Percentiles rank a stretch among this genome's conserved stretches.
Conservation (phyloP, 2,797 vertebrate species). For the Anguilla anguilla region DNA sequence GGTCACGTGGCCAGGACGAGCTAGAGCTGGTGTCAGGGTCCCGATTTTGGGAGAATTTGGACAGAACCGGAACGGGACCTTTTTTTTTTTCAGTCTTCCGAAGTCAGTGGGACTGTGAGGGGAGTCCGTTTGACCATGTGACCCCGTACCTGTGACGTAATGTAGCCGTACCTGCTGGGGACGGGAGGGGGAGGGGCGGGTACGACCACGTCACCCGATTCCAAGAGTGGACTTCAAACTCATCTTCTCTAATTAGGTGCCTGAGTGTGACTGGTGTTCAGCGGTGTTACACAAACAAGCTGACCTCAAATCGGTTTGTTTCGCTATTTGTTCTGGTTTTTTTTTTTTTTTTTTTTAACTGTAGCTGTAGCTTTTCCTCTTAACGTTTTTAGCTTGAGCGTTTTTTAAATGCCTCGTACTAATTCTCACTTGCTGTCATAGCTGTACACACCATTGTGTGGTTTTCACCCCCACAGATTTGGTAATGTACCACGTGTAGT, state of each 20-base stretch:
- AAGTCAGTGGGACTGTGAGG: background rate
- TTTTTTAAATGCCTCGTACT: background rate
- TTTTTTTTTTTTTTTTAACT: constrained; percentile 8
- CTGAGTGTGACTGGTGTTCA: background rate
- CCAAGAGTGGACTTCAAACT: background rate
- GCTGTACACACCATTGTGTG: background rate
- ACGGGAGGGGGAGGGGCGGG: background rate
- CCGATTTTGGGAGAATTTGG: background rate
- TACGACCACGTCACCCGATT: background rate
- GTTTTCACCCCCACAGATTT: background rate
- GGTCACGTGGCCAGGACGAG: background rate
- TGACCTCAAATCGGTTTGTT: background rate
- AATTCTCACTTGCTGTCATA: background rate
- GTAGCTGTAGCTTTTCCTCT: constrained; percentile 11
- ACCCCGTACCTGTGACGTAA: background rate
- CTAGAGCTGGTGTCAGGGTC: background rate
- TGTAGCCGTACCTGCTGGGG: too few species aligned
- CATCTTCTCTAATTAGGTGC: background rate
- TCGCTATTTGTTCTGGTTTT: background rate
- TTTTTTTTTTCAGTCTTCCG: background rate
- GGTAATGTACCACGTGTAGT: constrained; percentile 8
- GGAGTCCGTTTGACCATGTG: background rate
- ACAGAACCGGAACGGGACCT: background rate
- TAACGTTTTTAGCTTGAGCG: constrained; percentile 18
- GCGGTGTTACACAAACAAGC: background rate